Evolutionary conservation across 2,113 vertebrate genomes (phyloP).

Genomic region (Carollia perspicillata): DNA sequence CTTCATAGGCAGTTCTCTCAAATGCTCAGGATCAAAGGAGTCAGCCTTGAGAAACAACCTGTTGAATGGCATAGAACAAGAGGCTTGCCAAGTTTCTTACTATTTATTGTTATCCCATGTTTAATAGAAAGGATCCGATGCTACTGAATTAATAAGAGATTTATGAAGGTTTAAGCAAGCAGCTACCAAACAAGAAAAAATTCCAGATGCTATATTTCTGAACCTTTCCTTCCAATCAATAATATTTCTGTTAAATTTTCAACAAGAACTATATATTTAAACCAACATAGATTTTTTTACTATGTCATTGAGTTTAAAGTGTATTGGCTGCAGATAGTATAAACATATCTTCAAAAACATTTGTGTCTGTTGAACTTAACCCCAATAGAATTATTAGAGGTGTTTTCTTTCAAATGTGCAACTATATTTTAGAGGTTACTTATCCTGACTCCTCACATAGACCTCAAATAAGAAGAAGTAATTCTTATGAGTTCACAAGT

Average conservation of each 20-base stretch:
- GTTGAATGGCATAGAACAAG: neutral
- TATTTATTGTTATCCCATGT: neutral
- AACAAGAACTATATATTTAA: neutral
- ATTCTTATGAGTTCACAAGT: neutral
- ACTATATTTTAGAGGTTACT: neutral
- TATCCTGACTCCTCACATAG: neutral
- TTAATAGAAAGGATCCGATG: neutral
- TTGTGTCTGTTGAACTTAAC: neutral
- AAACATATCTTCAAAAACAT: neutral
- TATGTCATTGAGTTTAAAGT: neutral
- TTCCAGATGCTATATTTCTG: neutral
- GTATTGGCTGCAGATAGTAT: neutral
- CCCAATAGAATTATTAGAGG: neutral
- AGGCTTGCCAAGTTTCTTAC: neutral
- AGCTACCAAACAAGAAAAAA: neutral
- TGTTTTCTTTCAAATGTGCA: neutral
- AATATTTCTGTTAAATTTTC: neutral
- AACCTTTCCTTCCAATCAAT: neutral
- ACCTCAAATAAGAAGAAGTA: neutral
- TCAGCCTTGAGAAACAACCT: neutral
- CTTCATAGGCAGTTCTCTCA: neutral
- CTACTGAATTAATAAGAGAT: neutral
- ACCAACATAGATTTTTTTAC: neutral
- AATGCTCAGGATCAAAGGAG: constrained; percentile 43
- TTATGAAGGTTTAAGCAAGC: neutral